Conservation (phyloP, 2,888 invertebrate species). For the Zaprionus obscuricornis region DNA sequence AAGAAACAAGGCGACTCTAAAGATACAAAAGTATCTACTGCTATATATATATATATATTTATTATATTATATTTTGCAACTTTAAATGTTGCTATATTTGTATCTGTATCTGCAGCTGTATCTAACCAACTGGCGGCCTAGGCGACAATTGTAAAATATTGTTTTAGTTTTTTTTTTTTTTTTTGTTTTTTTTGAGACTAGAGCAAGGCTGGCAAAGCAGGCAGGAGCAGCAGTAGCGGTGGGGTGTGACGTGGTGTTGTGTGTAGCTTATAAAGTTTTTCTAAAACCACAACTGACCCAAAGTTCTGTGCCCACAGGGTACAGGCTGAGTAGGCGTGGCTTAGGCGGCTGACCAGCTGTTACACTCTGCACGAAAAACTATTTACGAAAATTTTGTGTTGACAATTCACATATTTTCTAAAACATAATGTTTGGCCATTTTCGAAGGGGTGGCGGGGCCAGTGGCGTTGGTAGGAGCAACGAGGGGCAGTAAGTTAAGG, state of each 20-base stretch:
- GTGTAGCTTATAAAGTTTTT: constrained; percentile 23
- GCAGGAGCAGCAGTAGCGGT: too few relatives aligned
- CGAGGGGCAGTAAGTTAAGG: background rate
- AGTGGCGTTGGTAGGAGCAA: too few relatives aligned
- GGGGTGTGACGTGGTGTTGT: constrained; percentile 51
- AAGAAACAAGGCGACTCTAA: constrained; percentile 2
- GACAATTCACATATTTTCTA: constrained; percentile 80
- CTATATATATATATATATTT: constrained; percentile 11
- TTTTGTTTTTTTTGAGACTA: too few relatives aligned
- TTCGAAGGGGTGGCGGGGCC: constrained; percentile 7
- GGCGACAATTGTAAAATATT: too few relatives aligned
- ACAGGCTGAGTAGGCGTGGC: background rate
- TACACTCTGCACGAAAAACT: constrained; percentile 69
- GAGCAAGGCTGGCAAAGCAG: too few relatives aligned
- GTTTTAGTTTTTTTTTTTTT: too few relatives aligned
- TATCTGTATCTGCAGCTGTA: constrained; percentile 23
- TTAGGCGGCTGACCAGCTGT: constrained; percentile 37
- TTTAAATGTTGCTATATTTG: background rate
- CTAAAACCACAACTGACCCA: constrained; percentile 70
- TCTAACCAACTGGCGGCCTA: too few relatives aligned
- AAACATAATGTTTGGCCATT: constrained; percentile 78
- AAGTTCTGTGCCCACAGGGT: constrained; percentile 48
- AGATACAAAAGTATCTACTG: background rate
- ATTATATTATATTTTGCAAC: background rate
- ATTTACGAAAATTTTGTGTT: constrained; percentile 78